Evolutionary conservation across 2,113 vertebrate genomes (phyloP).

Genomic region (Anolis sagrei): DNA sequence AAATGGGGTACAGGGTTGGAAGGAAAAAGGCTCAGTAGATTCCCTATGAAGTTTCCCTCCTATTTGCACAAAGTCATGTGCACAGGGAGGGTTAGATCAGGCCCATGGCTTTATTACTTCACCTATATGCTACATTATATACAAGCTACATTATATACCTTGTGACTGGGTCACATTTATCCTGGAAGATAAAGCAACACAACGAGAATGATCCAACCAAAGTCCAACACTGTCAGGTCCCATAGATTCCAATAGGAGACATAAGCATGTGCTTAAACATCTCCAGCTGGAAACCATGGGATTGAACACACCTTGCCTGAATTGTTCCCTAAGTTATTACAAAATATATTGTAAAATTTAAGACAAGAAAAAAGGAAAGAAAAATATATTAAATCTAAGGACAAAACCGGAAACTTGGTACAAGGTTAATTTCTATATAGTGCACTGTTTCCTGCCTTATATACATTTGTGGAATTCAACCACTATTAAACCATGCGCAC

Average conservation of each 20-base stretch:
- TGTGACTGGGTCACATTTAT: background rate
- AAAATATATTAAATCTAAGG: constrained; percentile 2
- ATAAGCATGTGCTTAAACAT: background rate
- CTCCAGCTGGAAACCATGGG: background rate
- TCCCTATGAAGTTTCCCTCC: background rate
- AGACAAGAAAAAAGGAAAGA: constrained; percentile 24
- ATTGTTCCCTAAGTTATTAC: background rate
- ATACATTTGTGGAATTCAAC: constrained; percentile 9
- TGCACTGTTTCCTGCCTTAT: background rate
- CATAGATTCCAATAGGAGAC: background rate
- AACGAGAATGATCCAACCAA: constrained; percentile 10
- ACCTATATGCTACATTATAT: background rate
- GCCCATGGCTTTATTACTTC: background rate
- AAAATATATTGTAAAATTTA: constrained; percentile 30
- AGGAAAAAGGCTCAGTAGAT: background rate
- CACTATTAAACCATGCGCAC: background rate
- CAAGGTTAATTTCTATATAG: background rate
- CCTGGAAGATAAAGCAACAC: background rate
- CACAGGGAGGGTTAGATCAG: background rate
- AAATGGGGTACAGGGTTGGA: background rate
- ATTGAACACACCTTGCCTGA: background rate
- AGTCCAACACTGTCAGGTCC: constrained; percentile 5
- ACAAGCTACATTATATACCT: background rate
- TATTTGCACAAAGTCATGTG: background rate
- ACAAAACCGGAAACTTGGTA: constrained; percentile 19